Evolutionary conservation across 64 coral and sea anemone genomes (phyloP).

Genomic region (Stichodactyla mertensii): DNA sequence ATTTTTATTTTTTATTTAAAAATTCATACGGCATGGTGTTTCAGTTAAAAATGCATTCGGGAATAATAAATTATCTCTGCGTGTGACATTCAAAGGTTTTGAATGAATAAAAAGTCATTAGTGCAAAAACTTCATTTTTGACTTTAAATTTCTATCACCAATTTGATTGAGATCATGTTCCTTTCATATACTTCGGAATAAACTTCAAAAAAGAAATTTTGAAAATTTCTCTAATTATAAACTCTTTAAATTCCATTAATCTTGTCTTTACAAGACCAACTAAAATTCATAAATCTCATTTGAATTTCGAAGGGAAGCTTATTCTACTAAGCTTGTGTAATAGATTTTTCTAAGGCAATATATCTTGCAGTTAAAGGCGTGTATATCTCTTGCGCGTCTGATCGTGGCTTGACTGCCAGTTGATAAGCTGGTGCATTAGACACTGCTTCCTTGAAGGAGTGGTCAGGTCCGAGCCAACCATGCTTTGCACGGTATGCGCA

Average conservation of each 20-base stretch:
- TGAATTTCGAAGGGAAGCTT: background rate
- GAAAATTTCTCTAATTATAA: background rate
- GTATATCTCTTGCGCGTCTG: conserved; percentile 27
- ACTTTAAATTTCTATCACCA: too few relatives aligned
- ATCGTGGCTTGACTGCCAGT: conserved; percentile 42
- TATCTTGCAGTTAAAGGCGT: conserved; percentile 60
- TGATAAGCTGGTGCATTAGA: conserved; percentile 50
- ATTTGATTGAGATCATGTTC: too few relatives aligned
- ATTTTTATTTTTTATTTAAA: too few relatives aligned
- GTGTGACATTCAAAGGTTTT: too few relatives aligned
- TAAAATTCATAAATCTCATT: background rate
- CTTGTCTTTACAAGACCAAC: background rate
- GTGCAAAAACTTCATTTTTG: too few relatives aligned
- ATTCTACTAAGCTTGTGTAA: background rate
- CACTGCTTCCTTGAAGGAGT: conserved; percentile 56
- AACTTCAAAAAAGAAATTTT: background rate
- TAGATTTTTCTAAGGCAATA: conserved; percentile 62
- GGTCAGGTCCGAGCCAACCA: conserved; percentile 40
- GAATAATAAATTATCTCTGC: too few relatives aligned
- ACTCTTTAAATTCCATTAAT: background rate
- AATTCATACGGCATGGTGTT: too few relatives aligned
- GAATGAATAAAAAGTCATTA: too few relatives aligned
- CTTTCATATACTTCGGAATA: too few relatives aligned
- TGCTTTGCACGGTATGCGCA: conserved; percentile 94
- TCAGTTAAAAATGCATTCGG: too few relatives aligned